phyloP scores from a whole-genome alignment of 2,888 invertebrate genomes.

The Nudaria mundana region DNA sequence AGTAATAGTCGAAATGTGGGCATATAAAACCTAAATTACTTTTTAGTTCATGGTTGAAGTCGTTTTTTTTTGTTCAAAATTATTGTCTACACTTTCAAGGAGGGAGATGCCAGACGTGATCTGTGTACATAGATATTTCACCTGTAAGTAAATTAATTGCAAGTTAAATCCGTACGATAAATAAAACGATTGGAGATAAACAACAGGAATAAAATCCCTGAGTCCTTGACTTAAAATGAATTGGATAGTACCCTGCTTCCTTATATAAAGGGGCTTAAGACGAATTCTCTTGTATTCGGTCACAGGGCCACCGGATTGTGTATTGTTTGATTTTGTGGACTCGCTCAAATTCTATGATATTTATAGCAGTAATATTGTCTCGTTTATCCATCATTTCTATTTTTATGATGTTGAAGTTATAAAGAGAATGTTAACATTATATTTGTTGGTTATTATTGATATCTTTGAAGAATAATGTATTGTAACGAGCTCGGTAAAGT shows the following conservation, averaged over 20 bases:
- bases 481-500: no score
- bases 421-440: not conserved
- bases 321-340: conserved; percentile 28
- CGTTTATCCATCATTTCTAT: conserved; percentile 22
- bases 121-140: no score
- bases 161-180: not conserved
- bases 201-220: no score
- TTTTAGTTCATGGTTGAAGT: no score
- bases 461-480: not conserved
- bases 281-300: conserved; percentile 23
- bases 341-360: conserved; percentile 27
- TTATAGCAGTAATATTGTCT: conserved; percentile 15
- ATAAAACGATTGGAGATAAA: not conserved
- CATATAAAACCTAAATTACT: no score
- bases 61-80: no score
- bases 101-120: no score
- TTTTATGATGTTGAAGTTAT: conserved; percentile 1
- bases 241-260: conserved; percentile 18
- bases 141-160: no score
- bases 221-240: conserved; percentile 29
- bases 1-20: no score
- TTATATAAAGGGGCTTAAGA: conserved; percentile 31
- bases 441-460: not conserved
- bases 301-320: conserved; percentile 24
- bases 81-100: no score